Evolutionary conservation across 2,888 invertebrate species (phyloP).

Genomic region (Lydus trimaculatus): DNA sequence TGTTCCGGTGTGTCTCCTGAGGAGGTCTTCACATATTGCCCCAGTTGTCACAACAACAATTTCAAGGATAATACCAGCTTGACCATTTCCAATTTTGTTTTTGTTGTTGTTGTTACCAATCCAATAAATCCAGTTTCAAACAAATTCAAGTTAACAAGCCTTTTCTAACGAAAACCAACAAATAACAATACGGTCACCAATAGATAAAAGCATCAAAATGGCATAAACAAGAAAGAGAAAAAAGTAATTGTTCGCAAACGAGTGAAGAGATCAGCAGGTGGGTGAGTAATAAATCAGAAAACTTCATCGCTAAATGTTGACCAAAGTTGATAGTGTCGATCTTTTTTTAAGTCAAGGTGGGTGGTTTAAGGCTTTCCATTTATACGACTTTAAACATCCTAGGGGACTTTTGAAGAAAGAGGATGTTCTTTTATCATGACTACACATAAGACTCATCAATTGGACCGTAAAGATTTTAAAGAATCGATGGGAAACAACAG

Average conservation of each 20-base stretch:
- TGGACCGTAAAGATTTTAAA: constrained; percentile 25
- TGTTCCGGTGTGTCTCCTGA: background rate
- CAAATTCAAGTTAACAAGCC: constrained; percentile 8
- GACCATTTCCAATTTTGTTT: constrained; percentile 4
- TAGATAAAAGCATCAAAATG: constrained; percentile 42
- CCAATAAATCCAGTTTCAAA: constrained; percentile 20
- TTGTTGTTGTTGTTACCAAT: constrained; percentile 1
- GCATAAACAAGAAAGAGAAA: constrained; percentile 51
- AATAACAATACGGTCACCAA: constrained; percentile 42
- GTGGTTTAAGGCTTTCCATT: constrained; percentile 47
- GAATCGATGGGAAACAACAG: constrained; percentile 1
- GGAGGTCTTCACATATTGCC: constrained; percentile 4
- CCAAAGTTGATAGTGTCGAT: constrained; percentile 16
- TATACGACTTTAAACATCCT: constrained; percentile 40
- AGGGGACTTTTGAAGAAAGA: background rate
- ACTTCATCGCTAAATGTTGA: constrained; percentile 51
- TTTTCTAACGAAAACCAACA: constrained; percentile 46
- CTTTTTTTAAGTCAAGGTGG: constrained; percentile 37
- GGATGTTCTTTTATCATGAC: constrained; percentile 46
- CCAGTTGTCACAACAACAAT: constrained; percentile 32
- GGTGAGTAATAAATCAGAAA: constrained; percentile 54
- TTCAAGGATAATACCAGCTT: constrained; percentile 29
- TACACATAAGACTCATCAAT: constrained; percentile 49
- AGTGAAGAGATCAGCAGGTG: constrained; percentile 52
- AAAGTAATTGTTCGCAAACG: constrained; percentile 39